Percentiles rank a stretch among this genome's conserved stretches.
Evolutionary conservation across 2,888 invertebrate species (phyloP).

Genomic region (Papilio demoleus): DNA sequence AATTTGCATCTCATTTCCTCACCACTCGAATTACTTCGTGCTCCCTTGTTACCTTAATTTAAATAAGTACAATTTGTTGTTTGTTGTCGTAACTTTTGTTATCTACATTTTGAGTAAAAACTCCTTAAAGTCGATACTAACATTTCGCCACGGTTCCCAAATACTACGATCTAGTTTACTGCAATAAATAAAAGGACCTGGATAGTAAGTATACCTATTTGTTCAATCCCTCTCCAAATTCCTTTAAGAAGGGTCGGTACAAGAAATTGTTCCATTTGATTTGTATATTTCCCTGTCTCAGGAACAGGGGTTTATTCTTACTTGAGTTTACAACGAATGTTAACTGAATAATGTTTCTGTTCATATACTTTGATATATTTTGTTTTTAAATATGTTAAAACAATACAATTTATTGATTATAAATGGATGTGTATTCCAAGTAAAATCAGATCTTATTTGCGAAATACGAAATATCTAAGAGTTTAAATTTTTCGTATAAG

Average conservation of each 20-base stretch:
- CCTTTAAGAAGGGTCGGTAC: conserved; percentile 43
- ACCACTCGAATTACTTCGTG: conserved; percentile 8
- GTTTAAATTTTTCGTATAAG: not conserved
- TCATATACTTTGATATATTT: not conserved
- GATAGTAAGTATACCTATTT: conserved; percentile 40
- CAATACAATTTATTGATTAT: not conserved
- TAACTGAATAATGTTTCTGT: conserved; percentile 28
- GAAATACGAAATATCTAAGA: not conserved
- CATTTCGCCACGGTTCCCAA: conserved; percentile 1
- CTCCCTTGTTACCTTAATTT: conserved; percentile 17
- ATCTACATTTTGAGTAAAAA: conserved; percentile 16
- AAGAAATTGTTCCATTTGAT: conserved; percentile 44
- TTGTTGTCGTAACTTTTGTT: conserved; percentile 17
- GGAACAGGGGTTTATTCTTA: conserved; percentile 36
- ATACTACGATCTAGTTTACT: conserved; percentile 30
- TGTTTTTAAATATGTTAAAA: not conserved
- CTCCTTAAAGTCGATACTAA: conserved; percentile 10
- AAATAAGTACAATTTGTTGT: conserved; percentile 20
- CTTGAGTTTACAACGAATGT: conserved; percentile 27
- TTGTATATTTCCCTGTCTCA: conserved; percentile 43
- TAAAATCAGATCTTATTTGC: not conserved
- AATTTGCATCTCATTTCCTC: conserved; percentile 23
- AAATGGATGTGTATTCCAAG: not conserved
- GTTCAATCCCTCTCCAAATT: conserved; percentile 41
- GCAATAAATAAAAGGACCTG: conserved; percentile 39